Evolutionary conservation across 2,113 vertebrate species (phyloP).

Genomic region (Melanerpes formicivorus): DNA sequence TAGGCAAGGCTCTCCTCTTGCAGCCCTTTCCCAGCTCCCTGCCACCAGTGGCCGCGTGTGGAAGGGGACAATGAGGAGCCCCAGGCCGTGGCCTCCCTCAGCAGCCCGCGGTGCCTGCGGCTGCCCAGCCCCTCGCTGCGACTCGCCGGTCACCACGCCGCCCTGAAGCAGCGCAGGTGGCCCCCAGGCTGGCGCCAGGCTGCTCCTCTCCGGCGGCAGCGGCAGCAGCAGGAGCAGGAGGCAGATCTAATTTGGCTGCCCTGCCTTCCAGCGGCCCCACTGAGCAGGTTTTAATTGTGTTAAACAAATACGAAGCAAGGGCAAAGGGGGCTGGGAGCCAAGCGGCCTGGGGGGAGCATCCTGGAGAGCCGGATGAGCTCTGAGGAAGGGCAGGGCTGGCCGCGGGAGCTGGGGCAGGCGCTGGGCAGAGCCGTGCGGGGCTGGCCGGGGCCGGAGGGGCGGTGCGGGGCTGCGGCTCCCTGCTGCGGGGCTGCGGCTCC

Average conservation of each 20-base stretch:
- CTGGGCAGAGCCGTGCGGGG: neutral
- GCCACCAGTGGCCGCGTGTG: rapidly evolving
- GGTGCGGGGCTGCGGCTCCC: neutral
- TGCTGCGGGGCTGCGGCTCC: neutral
- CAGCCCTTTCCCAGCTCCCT: neutral
- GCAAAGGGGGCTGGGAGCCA: constrained; percentile 7
- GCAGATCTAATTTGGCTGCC: constrained; percentile 39
- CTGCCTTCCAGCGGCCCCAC: neutral
- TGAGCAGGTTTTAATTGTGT: constrained; percentile 62
- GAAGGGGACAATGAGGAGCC: neutral
- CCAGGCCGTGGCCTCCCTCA: rapidly evolving
- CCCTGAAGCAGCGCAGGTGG: neutral
- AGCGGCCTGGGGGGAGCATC: neutral
- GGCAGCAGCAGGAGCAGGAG: neutral
- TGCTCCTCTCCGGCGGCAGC: neutral
- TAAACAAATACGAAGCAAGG: constrained; percentile 55
- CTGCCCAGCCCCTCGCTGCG: neutral
- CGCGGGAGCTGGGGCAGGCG: neutral
- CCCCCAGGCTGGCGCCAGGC: neutral
- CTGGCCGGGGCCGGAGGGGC: neutral
- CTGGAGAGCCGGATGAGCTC: neutral
- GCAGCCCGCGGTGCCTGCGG: neutral
- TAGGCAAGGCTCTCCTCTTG: neutral
- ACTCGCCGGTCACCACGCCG: rapidly evolving
- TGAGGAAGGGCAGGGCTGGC: neutral